A percentile compares a stretch with the other conserved stretches of the same genome.
These are phyloP conservation scores for Numida meleagris DNA, from an alignment of 2,113 vertebrate species.

Conservation along the genomic window DNA sequence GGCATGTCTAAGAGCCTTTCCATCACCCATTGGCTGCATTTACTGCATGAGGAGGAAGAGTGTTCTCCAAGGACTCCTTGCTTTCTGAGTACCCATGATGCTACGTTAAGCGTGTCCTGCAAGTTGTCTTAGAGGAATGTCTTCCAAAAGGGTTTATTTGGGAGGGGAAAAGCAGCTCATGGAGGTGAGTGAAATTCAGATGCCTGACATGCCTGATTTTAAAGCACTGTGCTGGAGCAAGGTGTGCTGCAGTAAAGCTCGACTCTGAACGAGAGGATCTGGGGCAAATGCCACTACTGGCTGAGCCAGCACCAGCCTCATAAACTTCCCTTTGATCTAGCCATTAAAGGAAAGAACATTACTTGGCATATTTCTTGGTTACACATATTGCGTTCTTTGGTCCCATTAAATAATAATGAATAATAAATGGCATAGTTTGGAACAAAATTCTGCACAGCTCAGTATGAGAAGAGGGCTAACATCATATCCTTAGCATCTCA, in stretches of 20 bases:
- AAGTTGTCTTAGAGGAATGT: conserved; percentile 39
- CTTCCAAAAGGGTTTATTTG: conserved; percentile 48
- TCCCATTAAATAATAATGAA: conserved; percentile 73
- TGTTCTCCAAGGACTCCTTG: conserved; percentile 60
- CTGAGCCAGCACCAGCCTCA: conserved; percentile 42
- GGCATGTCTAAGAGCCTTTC: conserved; percentile 41
- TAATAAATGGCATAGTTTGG: conserved; percentile 58
- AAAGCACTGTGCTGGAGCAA: neutral
- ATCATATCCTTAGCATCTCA: neutral
- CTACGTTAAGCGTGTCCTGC: conserved; percentile 56
- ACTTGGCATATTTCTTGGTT: conserved; percentile 68
- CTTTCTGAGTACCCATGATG: conserved; percentile 31
- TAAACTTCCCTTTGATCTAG: conserved; percentile 55
- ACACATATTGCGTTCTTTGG: conserved; percentile 64
- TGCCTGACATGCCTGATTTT: neutral
- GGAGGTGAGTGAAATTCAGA: neutral
- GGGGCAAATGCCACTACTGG: conserved; percentile 29
- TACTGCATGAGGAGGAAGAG: conserved; percentile 13
- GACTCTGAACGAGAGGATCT: neutral
- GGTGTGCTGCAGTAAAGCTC: neutral
- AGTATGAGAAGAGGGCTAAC: conserved; percentile 17
- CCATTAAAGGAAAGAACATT: conserved; percentile 67
- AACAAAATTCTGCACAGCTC: conserved; percentile 48
- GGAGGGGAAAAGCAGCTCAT: neutral
- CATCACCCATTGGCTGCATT: conserved; percentile 28